Conservation (phyloP, 2,888 invertebrate genomes). For the Cyaniris semiargus region DNA sequence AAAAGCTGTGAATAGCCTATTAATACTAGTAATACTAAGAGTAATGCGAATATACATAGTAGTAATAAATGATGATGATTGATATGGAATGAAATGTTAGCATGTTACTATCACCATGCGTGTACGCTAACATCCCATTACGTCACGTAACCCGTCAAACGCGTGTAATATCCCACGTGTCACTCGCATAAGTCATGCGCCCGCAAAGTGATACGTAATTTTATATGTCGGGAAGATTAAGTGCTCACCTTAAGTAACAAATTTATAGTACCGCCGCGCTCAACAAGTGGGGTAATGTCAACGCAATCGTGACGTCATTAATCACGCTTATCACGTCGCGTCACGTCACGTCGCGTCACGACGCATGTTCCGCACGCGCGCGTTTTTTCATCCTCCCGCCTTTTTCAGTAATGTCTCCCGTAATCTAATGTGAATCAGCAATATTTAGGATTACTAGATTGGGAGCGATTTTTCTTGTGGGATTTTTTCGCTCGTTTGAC, state of each 20-base stretch:
- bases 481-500: not conserved
- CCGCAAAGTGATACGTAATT: conserved; percentile 21
- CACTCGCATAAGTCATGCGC: not conserved
- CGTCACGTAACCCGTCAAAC: not conserved
- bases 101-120: no score
- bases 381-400: conserved; percentile 34
- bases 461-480: not conserved
- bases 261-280: conserved; percentile 34
- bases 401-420: conserved; percentile 1
- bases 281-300: conserved; percentile 46
- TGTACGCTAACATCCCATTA: no score
- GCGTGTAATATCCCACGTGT: not conserved
- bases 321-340: conserved; percentile 68
- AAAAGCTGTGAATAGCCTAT: no score
- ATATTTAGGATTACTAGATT: not conserved
- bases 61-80: no score
- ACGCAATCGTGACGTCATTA: conserved; percentile 65
- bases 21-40: no score
- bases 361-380: conserved; percentile 38
- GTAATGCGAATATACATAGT: no score
- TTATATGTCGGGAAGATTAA: conserved; percentile 17
- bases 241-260: conserved; percentile 21
- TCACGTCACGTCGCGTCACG: conserved; percentile 53
- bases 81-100: no score
- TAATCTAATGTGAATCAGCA: conserved; percentile 23